Evolutionary conservation across 2,113 vertebrate species (phyloP), one percentile per base, ranked within the genome.

Genomic region (Zosterops lateralis): DNA sequence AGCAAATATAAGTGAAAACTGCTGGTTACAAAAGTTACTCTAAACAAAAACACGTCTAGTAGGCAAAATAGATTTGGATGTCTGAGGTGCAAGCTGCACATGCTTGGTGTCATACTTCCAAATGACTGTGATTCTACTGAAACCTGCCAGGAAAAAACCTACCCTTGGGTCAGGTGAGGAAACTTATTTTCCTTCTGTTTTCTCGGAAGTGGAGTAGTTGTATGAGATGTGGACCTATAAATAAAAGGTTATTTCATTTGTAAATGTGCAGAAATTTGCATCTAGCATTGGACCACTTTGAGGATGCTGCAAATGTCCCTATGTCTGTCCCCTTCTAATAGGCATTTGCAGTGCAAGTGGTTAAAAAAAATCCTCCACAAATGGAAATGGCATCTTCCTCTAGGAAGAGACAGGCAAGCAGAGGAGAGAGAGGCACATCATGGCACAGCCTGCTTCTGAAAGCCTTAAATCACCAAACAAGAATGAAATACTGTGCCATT

Each of bases 281-380:
- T 31, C 42, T 66, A 40, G 20, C 21, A 22, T 2, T 48, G 73
- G 45, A 70, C 28, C 5, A 40, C 10, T 70, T 42, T 53, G 68
- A 87, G 45, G 61, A 45, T 80, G 24, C 31, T 70, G 14, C 53
- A 65, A 61, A 53, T 1, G 4, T 32, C 26, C 3, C 32, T 36
- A 9, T 1, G 3, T 40, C 31, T 53, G 48, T 8, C 9, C 12
- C 9, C 8, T 9, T 58, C 51, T 53, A 36, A 36, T 0, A 3
- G 51, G 5, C 32, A 78, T 89, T 87, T 67, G 20, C 56, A 67
- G 26, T 20, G n/a, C 34, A 54, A 71, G 15, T 44, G 26, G 20
- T 44, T 62, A 51, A 78, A 71, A 77, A 75, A 47, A 0, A 16
- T 31, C 31, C 14, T 47, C 29, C 21, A 13, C 20, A 64, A 82